These are phyloP conservation scores for Orbicella faveolata DNA, from an alignment of 64 coral and sea anemone species.

Conservation along the genomic window DNA sequence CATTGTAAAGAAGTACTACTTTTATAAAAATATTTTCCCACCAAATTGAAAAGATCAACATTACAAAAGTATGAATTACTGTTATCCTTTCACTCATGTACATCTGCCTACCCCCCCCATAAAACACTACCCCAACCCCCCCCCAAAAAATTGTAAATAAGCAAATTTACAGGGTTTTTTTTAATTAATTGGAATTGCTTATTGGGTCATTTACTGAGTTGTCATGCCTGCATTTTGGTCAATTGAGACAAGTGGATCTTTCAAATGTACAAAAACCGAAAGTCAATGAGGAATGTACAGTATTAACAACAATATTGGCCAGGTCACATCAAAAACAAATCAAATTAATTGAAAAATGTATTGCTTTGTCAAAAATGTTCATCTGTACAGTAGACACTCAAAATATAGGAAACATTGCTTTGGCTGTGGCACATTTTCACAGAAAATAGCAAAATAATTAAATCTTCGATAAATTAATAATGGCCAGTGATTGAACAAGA, in stretches of 20 bases:
- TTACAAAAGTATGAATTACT: too few species aligned
- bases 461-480: constrained; percentile 29
- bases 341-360: background rate
- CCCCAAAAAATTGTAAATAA: background rate
- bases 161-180: background rate
- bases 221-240: too few species aligned
- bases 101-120: background rate
- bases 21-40: background rate
- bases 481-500: background rate
- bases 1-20: background rate
- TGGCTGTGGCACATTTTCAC: background rate
- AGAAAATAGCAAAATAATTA: constrained; percentile 22
- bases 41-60: background rate
- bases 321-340: background rate
- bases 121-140: background rate
- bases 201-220: too few species aligned
- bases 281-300: background rate
- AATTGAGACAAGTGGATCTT: too few species aligned
- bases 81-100: too few species aligned
- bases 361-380: background rate
- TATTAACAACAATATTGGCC: background rate
- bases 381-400: constrained; percentile 11
- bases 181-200: background rate
- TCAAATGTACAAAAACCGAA: too few species aligned
- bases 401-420: background rate